phyloP scores from a whole-genome alignment of 2,113 vertebrate genomes.

The Thinocorus orbignyianus region DNA sequence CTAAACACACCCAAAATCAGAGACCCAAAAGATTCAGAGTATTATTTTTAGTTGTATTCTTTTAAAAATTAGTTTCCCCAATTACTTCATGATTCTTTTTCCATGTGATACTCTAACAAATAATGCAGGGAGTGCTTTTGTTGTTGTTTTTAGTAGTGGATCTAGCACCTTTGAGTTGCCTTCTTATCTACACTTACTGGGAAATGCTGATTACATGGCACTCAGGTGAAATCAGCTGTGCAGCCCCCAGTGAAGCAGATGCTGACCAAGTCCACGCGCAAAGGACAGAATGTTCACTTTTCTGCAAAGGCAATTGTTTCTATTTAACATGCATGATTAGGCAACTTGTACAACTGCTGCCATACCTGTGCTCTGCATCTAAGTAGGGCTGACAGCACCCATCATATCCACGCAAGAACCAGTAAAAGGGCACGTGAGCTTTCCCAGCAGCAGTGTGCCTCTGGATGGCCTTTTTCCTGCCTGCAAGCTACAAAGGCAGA shows the following conservation, averaged over 20 bases:
- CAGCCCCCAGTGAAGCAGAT: background rate
- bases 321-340: accelerated
- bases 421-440: background rate
- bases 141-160: background rate
- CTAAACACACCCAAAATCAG: background rate
- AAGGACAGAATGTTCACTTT: background rate
- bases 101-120: background rate
- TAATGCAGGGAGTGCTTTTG: background rate
- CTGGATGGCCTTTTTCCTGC: accelerated
- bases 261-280: background rate
- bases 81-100: background rate
- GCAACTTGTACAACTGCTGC: background rate
- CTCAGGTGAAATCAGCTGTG: background rate
- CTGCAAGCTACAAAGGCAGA: background rate
- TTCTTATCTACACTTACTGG: background rate
- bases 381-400: background rate
- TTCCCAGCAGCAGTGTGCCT: background rate
- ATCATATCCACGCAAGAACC: background rate
- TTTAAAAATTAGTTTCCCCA: background rate
- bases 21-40: background rate
- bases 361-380: background rate
- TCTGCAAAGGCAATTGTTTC: background rate
- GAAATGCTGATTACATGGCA: background rate
- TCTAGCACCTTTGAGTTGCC: background rate
- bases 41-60: background rate